Conservation (phyloP, 2,888 invertebrate genomes). For the Volucella inflata region DNA sequence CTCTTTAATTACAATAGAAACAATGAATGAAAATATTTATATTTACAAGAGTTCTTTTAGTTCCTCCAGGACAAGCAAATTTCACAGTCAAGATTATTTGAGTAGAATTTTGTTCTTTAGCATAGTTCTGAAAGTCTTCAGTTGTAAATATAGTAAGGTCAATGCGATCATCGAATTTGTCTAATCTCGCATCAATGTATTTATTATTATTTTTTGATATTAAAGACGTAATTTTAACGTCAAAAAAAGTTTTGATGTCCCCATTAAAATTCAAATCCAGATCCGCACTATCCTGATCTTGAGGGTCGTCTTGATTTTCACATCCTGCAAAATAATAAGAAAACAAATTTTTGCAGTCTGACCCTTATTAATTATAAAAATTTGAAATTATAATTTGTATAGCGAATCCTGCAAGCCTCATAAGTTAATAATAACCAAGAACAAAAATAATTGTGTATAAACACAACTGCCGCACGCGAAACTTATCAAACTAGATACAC, state of each 20-base stretch:
- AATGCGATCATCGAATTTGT: slow-evolving; percentile 25
- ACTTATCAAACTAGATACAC: too few species aligned
- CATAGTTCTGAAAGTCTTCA: slow-evolving; percentile 76
- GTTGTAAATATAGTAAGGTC: slow-evolving; percentile 76
- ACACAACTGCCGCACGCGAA: too few species aligned
- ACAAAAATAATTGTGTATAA: too few species aligned
- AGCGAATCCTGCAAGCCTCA: too few species aligned
- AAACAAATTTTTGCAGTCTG: neutral
- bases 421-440: too few species aligned
- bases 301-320: neutral
- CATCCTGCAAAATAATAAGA: slow-evolving; percentile 25
- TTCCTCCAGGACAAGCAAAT: slow-evolving; percentile 73
- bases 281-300: slow-evolving; percentile 27
- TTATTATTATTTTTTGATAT: slow-evolving; percentile 71
- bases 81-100: slow-evolving; percentile 74
- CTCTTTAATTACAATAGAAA: neutral
- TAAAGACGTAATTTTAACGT: slow-evolving; percentile 75
- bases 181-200: slow-evolving; percentile 78
- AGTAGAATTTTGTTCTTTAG: slow-evolving; percentile 74
- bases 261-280: slow-evolving; percentile 21
- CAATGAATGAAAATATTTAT: neutral
- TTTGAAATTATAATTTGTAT: too few species aligned
- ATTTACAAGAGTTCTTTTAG: slow-evolving; percentile 73
- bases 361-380: neutral
- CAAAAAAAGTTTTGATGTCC: slow-evolving; percentile 40